These are phyloP conservation scores for Deilephila elpenor DNA, from an alignment of 2,888 invertebrate genomes.

Conservation along the genomic window DNA sequence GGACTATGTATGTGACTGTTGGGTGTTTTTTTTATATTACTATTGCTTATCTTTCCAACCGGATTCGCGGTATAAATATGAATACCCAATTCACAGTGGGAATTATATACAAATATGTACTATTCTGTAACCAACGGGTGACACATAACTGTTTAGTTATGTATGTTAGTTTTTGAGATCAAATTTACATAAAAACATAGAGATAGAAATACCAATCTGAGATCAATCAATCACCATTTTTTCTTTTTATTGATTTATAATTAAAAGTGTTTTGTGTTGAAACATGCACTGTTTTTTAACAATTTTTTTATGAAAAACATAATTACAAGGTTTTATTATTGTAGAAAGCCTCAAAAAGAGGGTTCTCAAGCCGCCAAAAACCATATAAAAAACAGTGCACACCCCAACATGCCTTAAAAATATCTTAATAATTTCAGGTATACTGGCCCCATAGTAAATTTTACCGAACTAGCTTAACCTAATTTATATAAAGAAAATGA, in stretches of 20 bases:
- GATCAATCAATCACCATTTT: constrained; percentile 59
- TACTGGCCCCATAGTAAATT: constrained; percentile 66
- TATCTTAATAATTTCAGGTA: constrained; percentile 64
- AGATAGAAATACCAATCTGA: constrained; percentile 70
- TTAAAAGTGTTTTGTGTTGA: constrained; percentile 20
- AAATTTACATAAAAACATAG: constrained; percentile 47
- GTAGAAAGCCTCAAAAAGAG: no score
- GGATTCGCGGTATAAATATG: no score
- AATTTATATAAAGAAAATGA: constrained; percentile 5
- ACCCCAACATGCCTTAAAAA: constrained; percentile 29
- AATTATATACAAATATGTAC: not conserved
- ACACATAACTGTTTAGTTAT: constrained; percentile 35
- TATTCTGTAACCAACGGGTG: not conserved
- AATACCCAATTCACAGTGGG: no score
- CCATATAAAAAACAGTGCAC: not conserved
- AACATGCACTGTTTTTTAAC: not conserved
- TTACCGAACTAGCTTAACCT: constrained; percentile 11
- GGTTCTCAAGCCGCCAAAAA: not conserved
- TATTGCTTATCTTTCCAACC: no score
- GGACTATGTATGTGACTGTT: no score
- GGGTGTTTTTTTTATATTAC: no score
- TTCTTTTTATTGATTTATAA: constrained; percentile 18
- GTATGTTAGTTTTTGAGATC: constrained; percentile 55
- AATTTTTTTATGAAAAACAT: no score
- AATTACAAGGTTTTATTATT: no score